phyloP scores from a whole-genome alignment of 2,888 invertebrate genomes.

The Parelbella ahira region DNA sequence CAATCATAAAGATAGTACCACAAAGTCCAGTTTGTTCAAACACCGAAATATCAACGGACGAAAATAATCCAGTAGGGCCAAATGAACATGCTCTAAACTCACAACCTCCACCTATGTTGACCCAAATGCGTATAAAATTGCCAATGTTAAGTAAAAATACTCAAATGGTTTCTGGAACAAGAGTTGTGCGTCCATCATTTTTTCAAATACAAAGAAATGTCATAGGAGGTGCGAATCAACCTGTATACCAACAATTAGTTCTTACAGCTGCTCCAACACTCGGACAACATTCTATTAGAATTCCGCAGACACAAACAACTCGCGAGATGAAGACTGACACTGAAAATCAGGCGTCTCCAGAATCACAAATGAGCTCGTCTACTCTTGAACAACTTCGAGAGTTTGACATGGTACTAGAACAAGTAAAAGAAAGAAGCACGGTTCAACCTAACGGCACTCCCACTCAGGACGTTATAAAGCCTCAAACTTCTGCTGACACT shows the following conservation, averaged over 20 bases:
- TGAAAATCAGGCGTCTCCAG: conserved; percentile 61
- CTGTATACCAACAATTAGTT: conserved; percentile 74
- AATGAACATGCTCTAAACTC: conserved; percentile 51
- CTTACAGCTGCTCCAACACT: conserved; percentile 70
- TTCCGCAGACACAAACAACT: conserved; percentile 54
- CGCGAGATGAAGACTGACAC: conserved; percentile 50
- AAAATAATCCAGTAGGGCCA: conserved; percentile 45
- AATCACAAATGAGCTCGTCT: conserved; percentile 86
- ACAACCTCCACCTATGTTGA: conserved; percentile 69
- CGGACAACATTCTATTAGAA: conserved; percentile 64
- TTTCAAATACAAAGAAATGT: conserved; percentile 83
- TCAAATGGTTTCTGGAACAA: conserved; percentile 77
- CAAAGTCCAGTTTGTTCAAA: conserved; percentile 51
- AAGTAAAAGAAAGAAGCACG: conserved; percentile 88
- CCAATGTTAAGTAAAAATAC: conserved; percentile 77
- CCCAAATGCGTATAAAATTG: conserved; percentile 76
- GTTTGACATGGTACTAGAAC: conserved; percentile 90
- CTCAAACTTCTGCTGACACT: conserved; percentile 48
- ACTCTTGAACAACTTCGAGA: conserved; percentile 88
- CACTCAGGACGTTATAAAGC: conserved; percentile 44
- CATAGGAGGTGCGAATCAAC: conserved; percentile 78
- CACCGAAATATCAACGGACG: conserved; percentile 47
- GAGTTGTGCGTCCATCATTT: conserved; percentile 77
- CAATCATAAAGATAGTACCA: conserved; percentile 72
- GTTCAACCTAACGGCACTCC: conserved; percentile 71